Conservation (phyloP, 1,140 invertebrate species). For the Drosophila insularis region DNA sequence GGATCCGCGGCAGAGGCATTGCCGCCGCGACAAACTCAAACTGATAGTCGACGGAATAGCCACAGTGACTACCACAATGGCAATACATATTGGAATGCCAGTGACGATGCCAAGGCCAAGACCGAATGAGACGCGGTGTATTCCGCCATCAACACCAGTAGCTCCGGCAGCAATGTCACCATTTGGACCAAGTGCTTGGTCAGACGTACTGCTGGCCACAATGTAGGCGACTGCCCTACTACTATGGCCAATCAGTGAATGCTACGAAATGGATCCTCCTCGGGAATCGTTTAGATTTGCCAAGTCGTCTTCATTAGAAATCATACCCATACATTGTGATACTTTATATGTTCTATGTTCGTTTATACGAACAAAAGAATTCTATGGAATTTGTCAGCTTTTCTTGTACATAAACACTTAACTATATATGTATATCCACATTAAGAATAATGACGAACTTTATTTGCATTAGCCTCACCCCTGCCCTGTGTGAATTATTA, state of each 20-base stretch:
- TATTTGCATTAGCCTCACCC: background rate
- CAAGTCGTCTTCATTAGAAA: conserved; percentile 16
- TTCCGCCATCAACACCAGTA: conserved; percentile 26
- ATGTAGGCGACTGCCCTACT: conserved; percentile 8
- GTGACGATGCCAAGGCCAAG: conserved; percentile 50
- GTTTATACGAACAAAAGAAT: conserved; percentile 11
- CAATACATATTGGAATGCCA: conserved; percentile 42
- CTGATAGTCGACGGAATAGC: background rate
- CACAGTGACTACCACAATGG: conserved; percentile 17
- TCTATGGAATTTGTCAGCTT: background rate
- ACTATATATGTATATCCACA: background rate
- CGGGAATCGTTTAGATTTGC: background rate
- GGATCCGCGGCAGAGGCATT: background rate
- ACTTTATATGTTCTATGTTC: conserved; percentile 33
- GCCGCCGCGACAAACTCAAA: background rate
- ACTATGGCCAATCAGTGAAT: background rate
- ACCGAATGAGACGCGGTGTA: conserved; percentile 47
- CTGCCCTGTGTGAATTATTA: background rate
- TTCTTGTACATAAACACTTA: background rate
- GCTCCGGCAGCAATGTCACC: conserved; percentile 35
- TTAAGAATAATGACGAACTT: background rate
- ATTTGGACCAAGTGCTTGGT: conserved; percentile 43
- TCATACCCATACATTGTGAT: conserved; percentile 42
- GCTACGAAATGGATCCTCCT: background rate
- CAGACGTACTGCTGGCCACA: conserved; percentile 1